These are phyloP conservation scores for Bombus confusus DNA, from an alignment of 1,140 invertebrate species.

Conservation along the genomic window DNA sequence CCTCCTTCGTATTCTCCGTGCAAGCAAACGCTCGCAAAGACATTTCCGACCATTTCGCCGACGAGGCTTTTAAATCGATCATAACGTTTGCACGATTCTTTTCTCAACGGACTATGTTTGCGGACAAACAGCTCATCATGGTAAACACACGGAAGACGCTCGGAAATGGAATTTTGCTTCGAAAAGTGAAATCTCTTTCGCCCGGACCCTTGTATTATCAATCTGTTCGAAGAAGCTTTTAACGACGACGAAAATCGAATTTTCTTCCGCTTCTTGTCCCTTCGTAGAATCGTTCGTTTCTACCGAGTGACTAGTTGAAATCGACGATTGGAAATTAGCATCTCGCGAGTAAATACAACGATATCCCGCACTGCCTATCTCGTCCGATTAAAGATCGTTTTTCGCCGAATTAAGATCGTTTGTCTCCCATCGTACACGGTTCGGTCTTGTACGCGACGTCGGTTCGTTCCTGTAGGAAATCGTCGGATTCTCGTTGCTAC, in stretches of 20 bases:
- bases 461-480: no score
- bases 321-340: background rate
- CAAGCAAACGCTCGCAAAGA: no score
- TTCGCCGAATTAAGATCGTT: no score
- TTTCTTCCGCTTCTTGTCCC: background rate
- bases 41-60: slow-evolving; percentile 7
- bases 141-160: slow-evolving; percentile 44
- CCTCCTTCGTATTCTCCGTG: background rate
- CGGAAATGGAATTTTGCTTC: slow-evolving; percentile 50
- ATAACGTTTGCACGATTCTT: slow-evolving; percentile 52
- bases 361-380: no score
- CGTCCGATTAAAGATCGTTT: no score
- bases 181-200: slow-evolving; percentile 33
- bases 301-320: background rate
- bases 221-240: slow-evolving; percentile 30
- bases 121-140: slow-evolving; percentile 47
- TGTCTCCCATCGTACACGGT: no score
- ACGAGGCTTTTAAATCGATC: slow-evolving; percentile 47
- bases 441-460: no score
- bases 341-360: no score
- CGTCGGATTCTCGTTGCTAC: no score
- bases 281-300: background rate
- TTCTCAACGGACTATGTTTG: slow-evolving; percentile 53
- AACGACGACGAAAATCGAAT: slow-evolving; percentile 46
- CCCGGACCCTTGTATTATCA: slow-evolving; percentile 33